Evolutionary conservation across 2,888 invertebrate genomes (phyloP).

Genomic region (Omphaloscelis lunosa): DNA sequence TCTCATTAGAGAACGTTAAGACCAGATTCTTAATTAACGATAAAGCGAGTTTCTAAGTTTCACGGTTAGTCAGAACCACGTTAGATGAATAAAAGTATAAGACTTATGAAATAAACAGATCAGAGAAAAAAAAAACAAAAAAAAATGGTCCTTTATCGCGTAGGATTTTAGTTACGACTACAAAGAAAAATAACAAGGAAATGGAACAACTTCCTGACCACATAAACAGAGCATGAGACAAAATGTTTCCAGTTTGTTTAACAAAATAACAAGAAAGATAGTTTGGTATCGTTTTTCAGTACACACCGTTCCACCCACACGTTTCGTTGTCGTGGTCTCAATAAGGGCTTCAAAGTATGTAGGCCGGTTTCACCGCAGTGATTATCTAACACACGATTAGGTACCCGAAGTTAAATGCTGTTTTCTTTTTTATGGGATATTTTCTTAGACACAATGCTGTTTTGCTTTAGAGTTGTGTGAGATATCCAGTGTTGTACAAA

Average conservation of each 20-base stretch:
- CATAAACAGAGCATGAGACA: constrained; percentile 45
- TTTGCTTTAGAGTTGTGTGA: neutral
- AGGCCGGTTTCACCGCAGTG: constrained; percentile 16
- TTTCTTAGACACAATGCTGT: neutral
- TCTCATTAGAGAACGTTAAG: constrained; percentile 52
- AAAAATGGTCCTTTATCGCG: constrained; percentile 3
- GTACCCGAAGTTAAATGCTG: neutral
- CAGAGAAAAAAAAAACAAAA: neutral
- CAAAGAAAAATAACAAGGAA: constrained; percentile 36
- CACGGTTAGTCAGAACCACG: constrained; percentile 15
- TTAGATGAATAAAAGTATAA: neutral
- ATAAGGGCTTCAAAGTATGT: constrained; percentile 47
- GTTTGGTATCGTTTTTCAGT: constrained; percentile 65
- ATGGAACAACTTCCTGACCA: constrained; percentile 41
- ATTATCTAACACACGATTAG: constrained; percentile 28
- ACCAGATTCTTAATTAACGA: constrained; percentile 54
- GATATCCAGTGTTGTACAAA: neutral
- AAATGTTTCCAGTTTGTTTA: constrained; percentile 51
- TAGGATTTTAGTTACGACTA: constrained; percentile 41
- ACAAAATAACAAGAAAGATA: constrained; percentile 56
- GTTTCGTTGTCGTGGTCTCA: constrained; percentile 42
- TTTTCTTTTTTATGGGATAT: neutral
- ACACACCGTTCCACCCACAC: constrained; percentile 51
- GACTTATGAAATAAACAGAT: neutral
- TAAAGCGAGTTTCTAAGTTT: constrained; percentile 42